phyloP scores from a whole-genome alignment of 2,113 vertebrate species.

The Panthera leo region DNA sequence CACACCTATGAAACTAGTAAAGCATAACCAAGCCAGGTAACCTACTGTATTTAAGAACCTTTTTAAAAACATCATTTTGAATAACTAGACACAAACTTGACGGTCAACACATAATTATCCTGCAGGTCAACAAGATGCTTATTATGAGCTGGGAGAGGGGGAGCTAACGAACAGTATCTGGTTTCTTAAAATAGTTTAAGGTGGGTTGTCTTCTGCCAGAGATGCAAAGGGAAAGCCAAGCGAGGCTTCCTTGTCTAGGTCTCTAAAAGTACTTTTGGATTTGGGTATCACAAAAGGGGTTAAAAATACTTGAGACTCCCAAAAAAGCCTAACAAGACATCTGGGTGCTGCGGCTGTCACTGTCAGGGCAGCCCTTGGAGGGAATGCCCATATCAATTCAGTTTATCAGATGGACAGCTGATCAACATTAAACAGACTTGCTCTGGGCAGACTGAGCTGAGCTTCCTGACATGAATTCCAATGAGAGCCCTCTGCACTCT shows the following conservation, averaged over 20 bases:
- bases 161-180: not conserved
- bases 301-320: constrained; percentile 79
- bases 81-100: constrained; percentile 14
- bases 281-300: constrained; percentile 78
- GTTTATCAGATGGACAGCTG: constrained; percentile 88
- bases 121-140: constrained; percentile 4
- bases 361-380: constrained; percentile 83
- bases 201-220: constrained; percentile 3
- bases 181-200: not conserved
- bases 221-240: constrained; percentile 40
- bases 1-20: constrained; percentile 21
- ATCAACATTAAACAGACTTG: constrained; percentile 89
- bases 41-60: constrained; percentile 30
- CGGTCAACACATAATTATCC: constrained; percentile 26
- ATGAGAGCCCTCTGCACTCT: constrained; percentile 85
- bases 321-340: constrained; percentile 85
- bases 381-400: constrained; percentile 82
- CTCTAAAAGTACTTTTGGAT: not conserved
- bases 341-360: constrained; percentile 81
- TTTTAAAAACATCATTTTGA: constrained; percentile 25
- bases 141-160: not conserved
- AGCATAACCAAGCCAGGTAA: not conserved
- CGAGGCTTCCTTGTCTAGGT: not conserved
- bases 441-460: constrained; percentile 84
- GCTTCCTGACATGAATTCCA: constrained; percentile 87